Conservation (phyloP, 1,140 invertebrate species). For the Bradynema listronoti region DNA sequence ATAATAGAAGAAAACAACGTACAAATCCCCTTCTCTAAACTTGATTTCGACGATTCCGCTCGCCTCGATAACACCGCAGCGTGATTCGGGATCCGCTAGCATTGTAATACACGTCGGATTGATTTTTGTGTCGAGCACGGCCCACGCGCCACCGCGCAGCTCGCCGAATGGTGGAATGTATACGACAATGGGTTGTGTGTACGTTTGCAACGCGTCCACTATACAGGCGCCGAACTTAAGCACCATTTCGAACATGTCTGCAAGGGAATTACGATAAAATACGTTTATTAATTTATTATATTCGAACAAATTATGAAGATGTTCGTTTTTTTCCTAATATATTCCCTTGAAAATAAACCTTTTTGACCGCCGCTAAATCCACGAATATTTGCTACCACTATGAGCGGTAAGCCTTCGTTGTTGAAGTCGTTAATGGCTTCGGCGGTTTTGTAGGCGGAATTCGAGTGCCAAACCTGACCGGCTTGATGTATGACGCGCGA, state of each 20-base stretch:
- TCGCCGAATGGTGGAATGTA: slow-evolving; percentile 95
- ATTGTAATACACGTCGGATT: slow-evolving; percentile 93
- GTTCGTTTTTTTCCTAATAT: background rate
- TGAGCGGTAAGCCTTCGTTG: slow-evolving; percentile 84
- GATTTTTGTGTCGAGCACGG: slow-evolving; percentile 90
- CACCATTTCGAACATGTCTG: slow-evolving; percentile 98
- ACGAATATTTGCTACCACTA: slow-evolving; percentile 98
- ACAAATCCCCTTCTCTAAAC: slow-evolving; percentile 76
- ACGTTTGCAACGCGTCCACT: slow-evolving; percentile 81
- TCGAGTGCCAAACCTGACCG: slow-evolving; percentile 97
- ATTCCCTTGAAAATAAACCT: slow-evolving; percentile 62
- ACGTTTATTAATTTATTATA: slow-evolving; percentile 1
- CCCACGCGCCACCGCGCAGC: slow-evolving; percentile 94
- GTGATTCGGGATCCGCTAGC: slow-evolving; percentile 84
- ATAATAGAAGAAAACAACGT: too few relatives aligned
- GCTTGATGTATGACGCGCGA: slow-evolving; percentile 79
- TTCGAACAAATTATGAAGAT: background rate
- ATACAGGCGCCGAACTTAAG: slow-evolving; percentile 98
- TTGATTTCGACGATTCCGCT: slow-evolving; percentile 97
- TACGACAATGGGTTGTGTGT: slow-evolving; percentile 82
- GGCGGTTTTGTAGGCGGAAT: slow-evolving; percentile 79
- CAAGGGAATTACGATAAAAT: slow-evolving; percentile 13
- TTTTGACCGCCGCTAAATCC: slow-evolving; percentile 99
- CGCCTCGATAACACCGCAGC: slow-evolving; percentile 86
- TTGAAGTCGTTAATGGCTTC: slow-evolving; percentile 94